phyloP scores from a whole-genome alignment of 2,888 invertebrate genomes.

The Toxonevra muliebris region DNA sequence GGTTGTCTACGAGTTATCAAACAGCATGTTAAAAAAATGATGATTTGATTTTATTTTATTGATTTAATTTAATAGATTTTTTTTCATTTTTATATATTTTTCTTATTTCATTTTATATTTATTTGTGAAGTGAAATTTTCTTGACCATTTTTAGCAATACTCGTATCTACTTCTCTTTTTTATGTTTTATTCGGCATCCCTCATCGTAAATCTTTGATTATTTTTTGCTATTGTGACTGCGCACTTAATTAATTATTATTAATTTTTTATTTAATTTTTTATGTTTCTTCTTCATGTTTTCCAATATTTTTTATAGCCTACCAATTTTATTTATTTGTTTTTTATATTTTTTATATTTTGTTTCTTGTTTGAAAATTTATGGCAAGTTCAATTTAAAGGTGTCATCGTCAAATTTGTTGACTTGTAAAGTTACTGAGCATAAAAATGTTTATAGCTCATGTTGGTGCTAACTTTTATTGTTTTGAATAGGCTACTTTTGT shows the following conservation, averaged over 20 bases:
- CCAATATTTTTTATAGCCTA: background rate
- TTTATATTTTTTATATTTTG: background rate
- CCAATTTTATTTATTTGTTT: slow-evolving; percentile 1
- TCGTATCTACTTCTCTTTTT: no score
- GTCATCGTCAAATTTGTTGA: background rate
- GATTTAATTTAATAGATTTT: no score
- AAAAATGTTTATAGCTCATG: slow-evolving; percentile 4
- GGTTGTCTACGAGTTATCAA: background rate
- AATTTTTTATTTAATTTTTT: background rate
- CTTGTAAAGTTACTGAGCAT: background rate
- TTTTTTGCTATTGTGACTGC: background rate
- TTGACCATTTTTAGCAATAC: no score
- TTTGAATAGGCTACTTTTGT: background rate
- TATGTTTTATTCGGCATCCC: no score
- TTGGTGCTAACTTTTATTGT: background rate
- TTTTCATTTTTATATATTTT: no score
- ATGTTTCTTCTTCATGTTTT: background rate
- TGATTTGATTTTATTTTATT: no score
- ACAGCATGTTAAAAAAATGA: no score
- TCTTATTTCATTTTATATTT: no score
- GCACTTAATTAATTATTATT: background rate
- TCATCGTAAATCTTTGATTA: no score
- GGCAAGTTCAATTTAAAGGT: background rate
- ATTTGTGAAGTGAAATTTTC: no score
- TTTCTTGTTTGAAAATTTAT: background rate